Percentiles rank a stretch among this genome's conserved stretches.
Conservation (phyloP, 2,888 invertebrate species). For the Stenchaetothrips biformis region DNA sequence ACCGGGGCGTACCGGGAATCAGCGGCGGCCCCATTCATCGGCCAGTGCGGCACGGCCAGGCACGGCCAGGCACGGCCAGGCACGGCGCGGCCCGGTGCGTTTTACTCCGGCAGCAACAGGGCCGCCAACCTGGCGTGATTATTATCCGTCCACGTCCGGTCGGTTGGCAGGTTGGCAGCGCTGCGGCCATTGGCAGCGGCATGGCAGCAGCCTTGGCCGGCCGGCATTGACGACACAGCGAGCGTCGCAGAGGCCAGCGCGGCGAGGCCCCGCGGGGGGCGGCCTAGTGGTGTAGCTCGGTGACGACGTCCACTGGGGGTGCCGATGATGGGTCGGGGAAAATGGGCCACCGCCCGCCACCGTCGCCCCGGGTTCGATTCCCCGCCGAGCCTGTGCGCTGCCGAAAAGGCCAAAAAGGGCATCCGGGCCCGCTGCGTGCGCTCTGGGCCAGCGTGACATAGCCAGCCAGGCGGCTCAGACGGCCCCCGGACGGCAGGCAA, state of each 20-base stretch:
- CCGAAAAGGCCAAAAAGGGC: neutral
- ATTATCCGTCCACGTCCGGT: neutral
- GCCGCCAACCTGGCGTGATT: neutral
- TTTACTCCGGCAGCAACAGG: neutral
- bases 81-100: neutral
- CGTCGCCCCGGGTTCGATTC: too few relatives aligned
- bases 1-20: neutral
- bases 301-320: neutral
- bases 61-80: neutral
- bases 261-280: neutral
- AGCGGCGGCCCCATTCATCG: slow-evolving; percentile 1
- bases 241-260: too few relatives aligned
- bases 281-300: neutral
- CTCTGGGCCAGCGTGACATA: neutral
- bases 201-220: neutral
- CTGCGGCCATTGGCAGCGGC: neutral
- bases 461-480: neutral
- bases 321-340: too few relatives aligned
- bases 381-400: neutral
- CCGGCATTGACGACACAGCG: neutral
- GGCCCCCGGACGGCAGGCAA: neutral
- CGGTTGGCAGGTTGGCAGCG: too few relatives aligned
- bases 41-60: neutral
- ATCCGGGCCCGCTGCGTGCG: neutral
- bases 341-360: too few relatives aligned